Evolutionary conservation across 2,888 invertebrate genomes (phyloP), one percentile per base, ranked within the genome.

Genomic region (Tubulanus polymorphus): DNA sequence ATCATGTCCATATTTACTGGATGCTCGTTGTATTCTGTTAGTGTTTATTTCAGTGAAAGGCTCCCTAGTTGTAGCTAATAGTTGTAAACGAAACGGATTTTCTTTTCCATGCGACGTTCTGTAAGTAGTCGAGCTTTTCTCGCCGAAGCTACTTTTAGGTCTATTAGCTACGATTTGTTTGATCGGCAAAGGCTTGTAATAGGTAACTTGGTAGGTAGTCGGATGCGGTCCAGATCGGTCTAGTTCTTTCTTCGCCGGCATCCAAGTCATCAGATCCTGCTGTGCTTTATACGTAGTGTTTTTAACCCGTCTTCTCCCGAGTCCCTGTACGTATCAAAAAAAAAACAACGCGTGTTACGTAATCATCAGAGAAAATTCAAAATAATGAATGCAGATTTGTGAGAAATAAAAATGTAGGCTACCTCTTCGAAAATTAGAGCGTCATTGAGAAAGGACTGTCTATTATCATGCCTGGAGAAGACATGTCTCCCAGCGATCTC

Each of bases 381-480:
- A 48, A 15, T 51, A 18, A 18, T 48, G 37, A 48, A 20, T 50
- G n/a, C n/a, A n/a, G n/a, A n/a, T 5, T 18, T 47, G 3, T 26
- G 18, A n/a, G 37, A 15, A 51, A 51, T 48, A 15, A 50, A 51
- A 26, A 18, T 46, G 12, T 15, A 12, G 46, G 52, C 64, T 62
- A 73, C 72, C 73, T 74, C 67, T 62, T 71, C 73, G 62, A 77
- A 75, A 56, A 71, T 72, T 10, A 73, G 63, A 27, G 78, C 76
- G 66, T 77, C 75, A 57, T 66, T 65, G 28, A 70, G 62, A 56
- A 76, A 76, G 18, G 74, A 66, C 55, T 74, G 68, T 54, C 72
- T 66, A 65, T 78, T 79, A 67, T 78, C 78, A 65, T 78, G 78
- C 45, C 67, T 63, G 45, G 77, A 76, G 62, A 78, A 78, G 26